Base-by-base conservation (phyloP, 2,113 vertebrate species). In the Formicarius rufipectus region DNA sequence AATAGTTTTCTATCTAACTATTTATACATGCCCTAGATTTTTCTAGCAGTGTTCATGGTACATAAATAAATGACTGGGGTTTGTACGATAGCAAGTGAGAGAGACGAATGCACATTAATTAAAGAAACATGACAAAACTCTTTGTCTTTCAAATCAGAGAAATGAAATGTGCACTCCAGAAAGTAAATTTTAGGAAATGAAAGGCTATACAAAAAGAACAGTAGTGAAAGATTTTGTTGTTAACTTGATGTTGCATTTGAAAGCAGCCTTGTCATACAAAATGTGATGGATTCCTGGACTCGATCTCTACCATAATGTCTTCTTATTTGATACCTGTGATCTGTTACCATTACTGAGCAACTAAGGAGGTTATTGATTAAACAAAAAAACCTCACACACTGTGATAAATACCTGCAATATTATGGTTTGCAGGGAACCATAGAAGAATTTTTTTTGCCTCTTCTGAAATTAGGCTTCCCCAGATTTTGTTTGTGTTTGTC, bases 241-340 rank as follows among this genome's bases (percentile, higher is more conserved):
- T 90, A 92, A n/a, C 53, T 77, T 89, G 86, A 74, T 53, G 33
- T 49, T 81, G 52, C 39, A 89, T 93, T 84, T 84, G 60, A 81
- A 94, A 92, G 55, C 60, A 93, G 27, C 4, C 47, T 64, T 79
- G 44, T 67, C 40, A 64, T 45, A 88, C 37, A 52, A 86, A 93
- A 52, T 75, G 35, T 82, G 93, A 93, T 56, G 64, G 56, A 90
- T 90, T 89, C 84, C 53, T 28, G 31, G 39, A 71, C 55, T 83
- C 66, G 17, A 40, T 37, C 52, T 77, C 60, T 55, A 23, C 49
- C 87, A 89, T 66, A 90, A 56, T 81, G 31, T 50, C 39, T 78
- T 93, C 44, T 49, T 96, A n/a, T 90, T 92, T 86, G 90, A 78
- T 92, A 84, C 37, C 49, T 82, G 77, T 82, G 92, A 84, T 96